phyloP scores from a whole-genome alignment of 2,797 vertebrate species.

The Clarias fuscus region DNA sequence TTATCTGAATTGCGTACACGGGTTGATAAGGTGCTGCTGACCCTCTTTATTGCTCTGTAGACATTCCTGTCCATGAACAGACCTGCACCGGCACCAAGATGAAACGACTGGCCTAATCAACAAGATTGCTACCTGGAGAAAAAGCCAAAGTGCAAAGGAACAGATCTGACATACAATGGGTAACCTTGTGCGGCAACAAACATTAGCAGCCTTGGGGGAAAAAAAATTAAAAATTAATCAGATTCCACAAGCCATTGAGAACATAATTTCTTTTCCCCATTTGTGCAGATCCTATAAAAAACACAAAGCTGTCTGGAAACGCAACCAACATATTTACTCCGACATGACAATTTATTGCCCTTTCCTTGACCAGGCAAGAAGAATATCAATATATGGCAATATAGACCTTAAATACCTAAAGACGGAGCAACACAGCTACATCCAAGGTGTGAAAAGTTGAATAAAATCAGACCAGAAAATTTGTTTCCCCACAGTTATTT shows the following conservation, averaged over 20 bases:
- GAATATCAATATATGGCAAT: neutral
- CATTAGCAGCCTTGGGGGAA: slow-evolving; percentile 20
- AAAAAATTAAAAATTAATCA: slow-evolving; percentile 19
- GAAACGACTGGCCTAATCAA: slow-evolving; percentile 54
- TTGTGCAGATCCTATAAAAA: slow-evolving; percentile 17
- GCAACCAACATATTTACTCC: neutral
- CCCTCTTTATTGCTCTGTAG: slow-evolving; percentile 43
- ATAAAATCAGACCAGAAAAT: neutral
- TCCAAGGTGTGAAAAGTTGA: neutral
- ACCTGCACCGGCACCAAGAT: slow-evolving; percentile 37
- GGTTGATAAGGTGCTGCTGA: slow-evolving; percentile 52
- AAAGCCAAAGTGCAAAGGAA: slow-evolving; percentile 48
- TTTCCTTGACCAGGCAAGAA: neutral
- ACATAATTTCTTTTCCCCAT: slow-evolving; percentile 24
- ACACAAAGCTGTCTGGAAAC: neutral
- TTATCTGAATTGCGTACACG: slow-evolving; percentile 44
- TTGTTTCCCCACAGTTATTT: neutral
- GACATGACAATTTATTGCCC: neutral
- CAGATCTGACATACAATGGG: slow-evolving; percentile 34
- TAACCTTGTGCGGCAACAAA: slow-evolving; percentile 44
- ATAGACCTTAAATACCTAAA: neutral
- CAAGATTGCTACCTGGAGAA: slow-evolving; percentile 41
- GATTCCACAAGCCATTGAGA: slow-evolving; percentile 15
- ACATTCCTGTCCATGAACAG: slow-evolving; percentile 51
- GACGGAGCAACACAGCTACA: neutral